Base-by-base conservation (phyloP, 2,113 vertebrate species). In the Dromiciops gliroides region DNA sequence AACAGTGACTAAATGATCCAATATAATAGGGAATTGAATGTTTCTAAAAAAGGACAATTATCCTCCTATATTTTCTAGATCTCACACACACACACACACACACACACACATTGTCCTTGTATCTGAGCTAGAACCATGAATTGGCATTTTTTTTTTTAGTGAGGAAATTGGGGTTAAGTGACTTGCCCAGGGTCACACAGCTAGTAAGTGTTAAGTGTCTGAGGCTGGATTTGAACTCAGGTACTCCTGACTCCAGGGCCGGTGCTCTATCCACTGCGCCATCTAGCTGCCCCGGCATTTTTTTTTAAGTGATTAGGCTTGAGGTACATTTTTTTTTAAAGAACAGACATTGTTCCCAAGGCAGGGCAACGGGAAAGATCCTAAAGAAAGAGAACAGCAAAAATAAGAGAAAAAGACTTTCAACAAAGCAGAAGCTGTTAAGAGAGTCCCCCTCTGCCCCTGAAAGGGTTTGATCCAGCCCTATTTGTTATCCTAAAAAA, bases 401-500 rank as follows among this genome's bases (percentile, higher is more conserved):
- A 91, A 93, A 92, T 26, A 90, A 88, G 53, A 28, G 28, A 91
- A 97, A 60, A 98, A 94, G 93, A 94, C 91, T 95, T 96, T 96
- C 92, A 90, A 90, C 89, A 96, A 51, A 97, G 51, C 93, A 93
- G 89, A 96, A 96, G 96, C 92, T 96, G 83, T 95, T 94, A 92
- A 48, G 44, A 48, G 83, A 56, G 95, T 97, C 93, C 94, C 83
- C 92, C 90, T 0, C 0, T 97, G 92, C 89, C 96, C 95, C 95
- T 97, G 92, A 98, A 98, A 98, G 31, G 22, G 94, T 97, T 95
- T 90, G 95, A 94, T 96, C 92, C 94, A 96, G 92, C 56, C 16
- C 95, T 96, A 92, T 97, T 98, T 97, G 97, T 98, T 98, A 98
- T 97, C 96, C 90, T 53, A 97, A 97, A 97, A 98, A 98, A 97